Evolutionary conservation across 2,113 vertebrate species (phyloP), one percentile per base, ranked within the genome.

Genomic region (Ameiurus melas): DNA sequence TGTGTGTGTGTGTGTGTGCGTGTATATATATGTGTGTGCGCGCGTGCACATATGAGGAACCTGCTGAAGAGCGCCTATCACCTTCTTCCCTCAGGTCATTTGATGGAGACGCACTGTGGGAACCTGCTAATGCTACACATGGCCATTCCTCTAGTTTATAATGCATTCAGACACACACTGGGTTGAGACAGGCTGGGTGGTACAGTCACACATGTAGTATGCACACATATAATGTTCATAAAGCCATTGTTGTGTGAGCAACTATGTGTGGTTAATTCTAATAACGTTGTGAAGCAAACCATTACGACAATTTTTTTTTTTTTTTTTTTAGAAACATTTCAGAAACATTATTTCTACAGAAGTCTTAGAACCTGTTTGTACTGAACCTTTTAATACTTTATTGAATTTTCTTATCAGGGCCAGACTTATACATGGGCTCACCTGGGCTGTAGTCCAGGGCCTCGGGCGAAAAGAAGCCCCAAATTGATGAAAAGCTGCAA

Each of bases 1-100:
- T 36, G 36, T 36, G 36, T 36, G 36, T 36, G 36, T 36, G 36
- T 36, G 36, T 36, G 36, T 36, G 36, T 36, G 36, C 2, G 36
- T 36, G 36, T 36, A 5, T n/a, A 3, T 57, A 27, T 57, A 16
- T 33, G n/a, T 36, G 53, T 22, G 79, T 79, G 77, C 53, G 13
- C 33, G n/a, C 57, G 9, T n/a, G 36, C 57, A 60, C 36, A 0
- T 5, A 66, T 64, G 57, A 89, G 95, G 92, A 89, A 93, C 53
- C 90, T 77, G 90, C 86, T 43, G 33, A 80, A 77, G 58, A 84
- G 79, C 51, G n/a, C 82, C 85, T 55, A 81, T 33, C 81, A 88
- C 13, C 87, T 88, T 62, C 58, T 39, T 43, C 43, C 83, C 47
- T 19, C 47, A 62, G 47, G 47, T 77, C 60, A 83, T 68, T 62